phyloP scores from a whole-genome alignment of 2,797 vertebrate species.

The Halcyon leucocephala region DNA sequence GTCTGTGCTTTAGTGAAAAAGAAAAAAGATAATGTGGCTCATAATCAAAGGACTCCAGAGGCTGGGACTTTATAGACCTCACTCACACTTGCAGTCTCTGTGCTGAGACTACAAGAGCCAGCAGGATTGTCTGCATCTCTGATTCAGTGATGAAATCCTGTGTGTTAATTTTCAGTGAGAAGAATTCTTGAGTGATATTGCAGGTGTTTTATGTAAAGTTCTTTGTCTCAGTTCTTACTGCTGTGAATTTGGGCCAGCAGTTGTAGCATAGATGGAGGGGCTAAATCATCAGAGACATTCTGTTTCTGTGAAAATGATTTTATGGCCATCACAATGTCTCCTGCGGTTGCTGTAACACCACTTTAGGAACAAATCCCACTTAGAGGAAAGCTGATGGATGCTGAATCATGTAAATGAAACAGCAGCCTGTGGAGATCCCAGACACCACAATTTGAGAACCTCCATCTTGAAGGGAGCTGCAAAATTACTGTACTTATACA shows the following conservation, averaged over 20 bases:
- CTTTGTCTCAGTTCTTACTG: not conserved
- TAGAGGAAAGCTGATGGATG: not conserved
- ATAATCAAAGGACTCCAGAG: not conserved
- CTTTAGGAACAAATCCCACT: constrained; percentile 20
- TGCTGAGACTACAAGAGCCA: not conserved
- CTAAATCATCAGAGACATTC: constrained; percentile 6
- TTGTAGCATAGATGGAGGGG: not conserved
- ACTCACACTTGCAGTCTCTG: not conserved
- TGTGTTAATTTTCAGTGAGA: not conserved
- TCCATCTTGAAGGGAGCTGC: not conserved
- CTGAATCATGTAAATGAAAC: constrained; percentile 40
- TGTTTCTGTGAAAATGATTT: not conserved
- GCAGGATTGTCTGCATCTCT: not conserved
- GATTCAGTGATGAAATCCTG: not conserved
- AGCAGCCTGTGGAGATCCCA: not conserved
- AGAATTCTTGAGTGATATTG: not conserved
- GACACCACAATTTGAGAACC: not conserved
- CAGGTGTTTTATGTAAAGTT: not conserved
- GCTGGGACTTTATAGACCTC: not conserved
- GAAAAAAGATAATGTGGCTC: not conserved
- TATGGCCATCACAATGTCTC: not conserved
- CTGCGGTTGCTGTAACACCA: constrained; percentile 4
- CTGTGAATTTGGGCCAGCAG: not conserved
- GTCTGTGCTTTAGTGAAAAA: not conserved
- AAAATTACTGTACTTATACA: not conserved